Conservation (phyloP, 2,113 vertebrate species). For the Cyprinodon tularosa region DNA sequence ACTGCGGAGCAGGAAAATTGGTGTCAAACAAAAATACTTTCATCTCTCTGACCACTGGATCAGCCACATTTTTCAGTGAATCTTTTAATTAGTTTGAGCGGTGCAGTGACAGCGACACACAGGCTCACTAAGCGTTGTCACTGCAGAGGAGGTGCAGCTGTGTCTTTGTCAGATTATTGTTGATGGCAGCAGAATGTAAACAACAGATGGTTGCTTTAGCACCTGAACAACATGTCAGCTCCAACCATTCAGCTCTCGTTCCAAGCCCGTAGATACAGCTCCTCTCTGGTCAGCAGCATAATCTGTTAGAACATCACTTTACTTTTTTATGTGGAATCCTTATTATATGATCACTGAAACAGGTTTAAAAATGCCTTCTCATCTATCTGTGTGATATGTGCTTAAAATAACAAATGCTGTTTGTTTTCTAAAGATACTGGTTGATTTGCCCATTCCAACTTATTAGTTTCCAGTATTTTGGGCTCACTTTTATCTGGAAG, state of each 20-base stretch:
- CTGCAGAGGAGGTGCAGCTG: constrained; percentile 31
- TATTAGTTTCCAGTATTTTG: background rate
- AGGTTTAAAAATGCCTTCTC: background rate
- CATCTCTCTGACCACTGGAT: background rate
- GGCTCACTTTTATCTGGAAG: too few relatives aligned
- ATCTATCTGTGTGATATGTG: background rate
- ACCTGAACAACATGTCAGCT: constrained; percentile 45
- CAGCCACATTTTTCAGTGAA: background rate
- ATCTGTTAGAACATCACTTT: constrained; percentile 8
- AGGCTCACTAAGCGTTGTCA: constrained; percentile 1
- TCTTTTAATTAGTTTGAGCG: constrained; percentile 18
- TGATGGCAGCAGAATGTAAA: constrained; percentile 57
- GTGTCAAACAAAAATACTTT: background rate
- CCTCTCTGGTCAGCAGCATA: constrained; percentile 4
- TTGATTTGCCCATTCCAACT: background rate
- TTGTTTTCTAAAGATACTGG: background rate
- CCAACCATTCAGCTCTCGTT: constrained; percentile 10
- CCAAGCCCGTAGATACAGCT: constrained; percentile 6
- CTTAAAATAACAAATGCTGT: background rate
- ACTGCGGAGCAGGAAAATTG: background rate
- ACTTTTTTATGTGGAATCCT: background rate
- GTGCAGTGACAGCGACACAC: constrained; percentile 9
- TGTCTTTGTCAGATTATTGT: constrained; percentile 59
- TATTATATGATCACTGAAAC: background rate
- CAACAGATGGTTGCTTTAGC: constrained; percentile 62